A percentile compares a stretch with the other conserved stretches of the same genome.
These are phyloP conservation scores for Hydrotaea diabolus DNA, from an alignment of 2,888 invertebrate genomes.

Conservation along the genomic window DNA sequence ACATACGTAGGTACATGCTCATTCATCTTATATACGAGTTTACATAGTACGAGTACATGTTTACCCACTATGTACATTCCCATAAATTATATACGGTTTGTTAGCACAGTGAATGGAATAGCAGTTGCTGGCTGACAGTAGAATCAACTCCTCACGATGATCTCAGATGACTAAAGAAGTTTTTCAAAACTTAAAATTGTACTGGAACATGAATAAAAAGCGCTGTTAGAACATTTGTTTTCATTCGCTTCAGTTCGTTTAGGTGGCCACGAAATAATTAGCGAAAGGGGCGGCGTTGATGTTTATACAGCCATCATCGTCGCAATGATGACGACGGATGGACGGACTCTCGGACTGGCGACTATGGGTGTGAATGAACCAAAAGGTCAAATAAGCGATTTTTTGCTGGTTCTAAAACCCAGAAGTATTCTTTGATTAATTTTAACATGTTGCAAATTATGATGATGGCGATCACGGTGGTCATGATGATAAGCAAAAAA, in stretches of 20 bases:
- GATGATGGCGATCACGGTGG: constrained; percentile 8
- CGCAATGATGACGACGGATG: constrained; percentile 15
- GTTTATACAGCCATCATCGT: constrained; percentile 10
- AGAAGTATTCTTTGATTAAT: constrained; percentile 18
- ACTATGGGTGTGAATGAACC: constrained; percentile 25
- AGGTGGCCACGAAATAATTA: background rate
- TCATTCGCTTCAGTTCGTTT: constrained; percentile 17
- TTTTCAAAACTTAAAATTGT: constrained; percentile 4
- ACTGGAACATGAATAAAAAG: constrained; percentile 2
- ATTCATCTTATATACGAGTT: background rate
- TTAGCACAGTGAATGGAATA: constrained; percentile 34
- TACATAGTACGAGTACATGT: background rate
- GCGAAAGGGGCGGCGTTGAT: constrained; percentile 18
- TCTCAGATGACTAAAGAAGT: constrained; percentile 41
- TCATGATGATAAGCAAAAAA: background rate
- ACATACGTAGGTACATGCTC: background rate
- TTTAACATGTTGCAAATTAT: constrained; percentile 5
- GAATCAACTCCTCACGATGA: constrained; percentile 40
- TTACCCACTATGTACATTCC: background rate
- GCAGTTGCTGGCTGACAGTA: background rate
- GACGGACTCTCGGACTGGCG: constrained; percentile 3
- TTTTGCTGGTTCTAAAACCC: background rate
- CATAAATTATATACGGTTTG: constrained; percentile 50
- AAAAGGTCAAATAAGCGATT: constrained; percentile 24
- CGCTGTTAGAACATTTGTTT: constrained; percentile 10